Conservation (phyloP, 2,888 invertebrate species). For the Pemphredon lugubris region DNA sequence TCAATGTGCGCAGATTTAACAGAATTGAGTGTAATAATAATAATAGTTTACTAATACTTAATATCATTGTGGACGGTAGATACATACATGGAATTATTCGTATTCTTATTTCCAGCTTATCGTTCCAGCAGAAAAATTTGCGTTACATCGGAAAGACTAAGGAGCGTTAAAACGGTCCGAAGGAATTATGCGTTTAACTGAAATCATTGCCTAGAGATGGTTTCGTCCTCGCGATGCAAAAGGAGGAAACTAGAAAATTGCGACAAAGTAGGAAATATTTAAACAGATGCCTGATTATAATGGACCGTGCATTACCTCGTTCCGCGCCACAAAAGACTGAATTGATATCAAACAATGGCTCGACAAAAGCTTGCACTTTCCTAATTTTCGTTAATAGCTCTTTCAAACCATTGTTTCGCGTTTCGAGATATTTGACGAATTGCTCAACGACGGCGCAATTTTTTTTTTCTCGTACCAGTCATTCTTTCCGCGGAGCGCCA, state of each 20-base stretch:
- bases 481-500: neutral
- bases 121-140: too few relatives aligned
- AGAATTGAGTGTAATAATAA: too few relatives aligned
- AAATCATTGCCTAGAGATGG: too few relatives aligned
- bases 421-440: neutral
- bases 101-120: too few relatives aligned
- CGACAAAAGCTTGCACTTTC: neutral
- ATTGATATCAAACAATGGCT: slow-evolving; percentile 7
- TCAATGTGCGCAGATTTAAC: too few relatives aligned
- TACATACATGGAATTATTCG: too few relatives aligned
- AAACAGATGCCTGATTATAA: neutral
- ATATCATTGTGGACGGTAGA: too few relatives aligned
- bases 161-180: too few relatives aligned
- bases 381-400: slow-evolving; percentile 13
- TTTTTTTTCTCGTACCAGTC: neutral
- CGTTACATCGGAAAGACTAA: too few relatives aligned
- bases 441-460: neutral
- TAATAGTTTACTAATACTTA: too few relatives aligned
- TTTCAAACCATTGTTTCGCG: slow-evolving; percentile 5
- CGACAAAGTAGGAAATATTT: neutral
- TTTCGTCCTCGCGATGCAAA: too few relatives aligned
- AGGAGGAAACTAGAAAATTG: neutral
- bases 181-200: too few relatives aligned
- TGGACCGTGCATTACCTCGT: slow-evolving; percentile 6
- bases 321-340: neutral